Evolutionary conservation across 92 coral and sea anemone genomes (phyloP), one percentile per base, ranked within the genome.

Genomic region (Meandrina meandrites): DNA sequence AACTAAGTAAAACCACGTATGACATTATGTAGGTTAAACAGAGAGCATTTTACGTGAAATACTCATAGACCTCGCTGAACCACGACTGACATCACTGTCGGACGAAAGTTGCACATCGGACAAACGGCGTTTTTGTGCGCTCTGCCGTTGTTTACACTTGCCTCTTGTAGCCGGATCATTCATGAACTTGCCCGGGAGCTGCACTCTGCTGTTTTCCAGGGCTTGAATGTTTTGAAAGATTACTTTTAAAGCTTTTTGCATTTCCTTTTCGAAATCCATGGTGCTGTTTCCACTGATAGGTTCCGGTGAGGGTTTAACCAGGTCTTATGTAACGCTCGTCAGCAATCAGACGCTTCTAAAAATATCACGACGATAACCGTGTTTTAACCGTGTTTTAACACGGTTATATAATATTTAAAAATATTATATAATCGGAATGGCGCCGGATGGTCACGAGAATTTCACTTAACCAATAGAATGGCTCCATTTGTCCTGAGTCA

Each of bases 191-290:
- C n/a, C 13, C 8, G 78, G 50, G 1, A 40, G 21, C 40, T 51
- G 24, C 5, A 57, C 67, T 62, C 85, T 81, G 75, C 14, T 62
- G 8, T 81, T 17, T 31, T 81, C 76, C 58, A 81, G 4, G 3
- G 85, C 85, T 32, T 81, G 53, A 24, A 81, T 64, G 34, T 81
- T 81, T 37, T 64, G 56, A 24, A 66, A 81, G 24, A 81, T 62
- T 8, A 48, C 45, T 64, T 81, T 64, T 6, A 81, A 69, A 40
- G 85, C 42, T 57, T 22, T 45, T 22, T 81, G 85, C 85, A 62
- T 81, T 69, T 81, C 85, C 32, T 67, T 81, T 45, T 81, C 85
- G 57, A 64, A 73, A 19, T 73, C 78, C 78, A 73, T 73, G 9
- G 3, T 73, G 5, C 21, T 35, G 48, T 5, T 68, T 35, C 51